Base-by-base conservation (phyloP, 2,888 invertebrate genomes). In the Melinopterus prodromus region DNA sequence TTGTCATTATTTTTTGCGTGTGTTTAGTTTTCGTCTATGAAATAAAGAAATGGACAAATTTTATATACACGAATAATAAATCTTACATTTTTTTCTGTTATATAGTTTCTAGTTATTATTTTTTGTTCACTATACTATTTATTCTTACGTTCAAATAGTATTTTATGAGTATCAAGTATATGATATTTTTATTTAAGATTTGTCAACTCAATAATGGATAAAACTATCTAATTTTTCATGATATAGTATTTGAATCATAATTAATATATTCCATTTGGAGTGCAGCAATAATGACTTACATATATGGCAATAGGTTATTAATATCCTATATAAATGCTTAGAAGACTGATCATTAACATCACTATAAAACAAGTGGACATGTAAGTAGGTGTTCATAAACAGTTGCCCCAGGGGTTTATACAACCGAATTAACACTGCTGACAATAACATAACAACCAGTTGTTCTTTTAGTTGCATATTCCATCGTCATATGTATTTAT, bases 1-100 rank as follows among this genome's bases (percentile, higher is more conserved):
- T 53, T 53, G 12, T 53, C 12, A 53, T 53, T 53, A 53, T 53
- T 53, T 9, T 53, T 53, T 9, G 53, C 16, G 36, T 74, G 74
- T 74, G 36, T 37, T 15, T 26, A 74, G 26, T 4, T 74, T 74
- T 26, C 16, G 14, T 72, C 72, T 72, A 36, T 72, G 16, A 53
- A 53, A 53, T 53, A 53, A 53, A 53, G 7, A 53, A 53, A 53
- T 9, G 53, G 12, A 16, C 16, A 15, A 26, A 72, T 14, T 72
- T 72, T 72, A 72, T 16, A 6, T n/a, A 72, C 16, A 72, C 16
- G 14, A 53, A 53, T 53, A 53, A 53, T 53, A 53, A 53, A 53
- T 53, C 7, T 53, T 53, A 3, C 5, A 53, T 53, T 53, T 53
- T 53, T 3, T 1, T 26, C 26, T 53, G 53, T 53, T 53, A 53